phyloP scores from a whole-genome alignment of 1,140 invertebrate species.

The Philaenus spumarius region DNA sequence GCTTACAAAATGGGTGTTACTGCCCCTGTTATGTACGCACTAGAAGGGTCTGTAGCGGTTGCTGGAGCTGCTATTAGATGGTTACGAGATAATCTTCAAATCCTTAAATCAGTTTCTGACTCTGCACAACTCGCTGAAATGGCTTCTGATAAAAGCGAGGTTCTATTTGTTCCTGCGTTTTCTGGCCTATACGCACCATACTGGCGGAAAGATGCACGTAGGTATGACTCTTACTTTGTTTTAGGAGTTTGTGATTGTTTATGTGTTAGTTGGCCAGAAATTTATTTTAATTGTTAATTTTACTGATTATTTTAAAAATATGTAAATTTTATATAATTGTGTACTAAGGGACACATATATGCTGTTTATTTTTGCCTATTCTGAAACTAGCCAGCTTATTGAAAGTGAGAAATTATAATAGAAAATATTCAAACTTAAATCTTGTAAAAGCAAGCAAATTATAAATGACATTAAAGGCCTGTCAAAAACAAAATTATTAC shows the following conservation, averaged over 20 bases:
- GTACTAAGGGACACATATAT: no score
- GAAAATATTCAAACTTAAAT: no score
- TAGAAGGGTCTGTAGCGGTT: conserved; percentile 82
- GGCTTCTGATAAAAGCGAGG: conserved; percentile 72
- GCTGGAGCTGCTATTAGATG: conserved; percentile 80
- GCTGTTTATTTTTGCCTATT: no score
- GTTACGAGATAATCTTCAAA: conserved; percentile 79
- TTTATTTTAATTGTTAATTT: no score
- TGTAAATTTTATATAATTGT: no score
- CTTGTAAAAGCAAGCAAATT: no score
- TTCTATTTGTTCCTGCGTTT: conserved; percentile 95
- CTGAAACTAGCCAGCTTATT: no score
- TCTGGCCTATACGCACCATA: conserved; percentile 93
- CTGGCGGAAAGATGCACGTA: conserved; percentile 88
- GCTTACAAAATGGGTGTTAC: conserved; percentile 84
- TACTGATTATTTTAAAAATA: neutral
- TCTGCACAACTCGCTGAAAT: conserved; percentile 66
- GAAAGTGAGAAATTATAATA: no score
- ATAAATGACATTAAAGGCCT: no score
- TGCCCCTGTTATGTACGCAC: conserved; percentile 73
- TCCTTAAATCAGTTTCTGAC: conserved; percentile 66
- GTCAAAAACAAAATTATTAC: no score
- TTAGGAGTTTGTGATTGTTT: conserved; percentile 13
- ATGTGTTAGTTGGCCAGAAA: no score
- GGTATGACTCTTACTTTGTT: conserved; percentile 45